A percentile compares a stretch with the other conserved stretches of the same genome.
Evolutionary conservation across 2,797 vertebrate genomes (phyloP).

Genomic region (Molossus molossus): DNA sequence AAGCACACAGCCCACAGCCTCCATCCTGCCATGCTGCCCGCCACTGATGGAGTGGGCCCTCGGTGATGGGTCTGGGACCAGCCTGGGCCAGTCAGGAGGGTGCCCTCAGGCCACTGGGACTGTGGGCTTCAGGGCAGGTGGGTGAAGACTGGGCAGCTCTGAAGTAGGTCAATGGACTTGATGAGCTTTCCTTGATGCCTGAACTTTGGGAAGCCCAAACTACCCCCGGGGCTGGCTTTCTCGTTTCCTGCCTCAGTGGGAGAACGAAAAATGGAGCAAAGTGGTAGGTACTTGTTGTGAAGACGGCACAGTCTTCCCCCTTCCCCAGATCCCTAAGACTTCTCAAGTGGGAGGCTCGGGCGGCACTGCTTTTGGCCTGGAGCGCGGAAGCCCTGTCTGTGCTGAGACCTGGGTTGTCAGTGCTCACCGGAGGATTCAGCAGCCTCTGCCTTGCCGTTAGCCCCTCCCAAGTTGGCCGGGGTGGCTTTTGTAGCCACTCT

Average conservation of each 20-base stretch:
- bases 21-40: slow-evolving; percentile 91
- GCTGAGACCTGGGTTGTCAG: slow-evolving; percentile 54
- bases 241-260: slow-evolving; percentile 71
- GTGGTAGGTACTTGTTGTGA: slow-evolving; percentile 85
- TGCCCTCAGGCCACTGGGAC: neutral
- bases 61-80: slow-evolving; percentile 90
- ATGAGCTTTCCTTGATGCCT: slow-evolving; percentile 68
- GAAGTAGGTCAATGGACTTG: slow-evolving; percentile 59
- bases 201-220: slow-evolving; percentile 72
- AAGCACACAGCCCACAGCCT: slow-evolving; percentile 90
- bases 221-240: slow-evolving; percentile 53
- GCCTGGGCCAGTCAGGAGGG: slow-evolving; percentile 7
- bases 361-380: slow-evolving; percentile 63
- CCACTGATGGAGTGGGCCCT: slow-evolving; percentile 89
- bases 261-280: slow-evolving; percentile 75
- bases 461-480: slow-evolving; percentile 61
- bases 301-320: slow-evolving; percentile 81
- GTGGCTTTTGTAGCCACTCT: slow-evolving; percentile 75
- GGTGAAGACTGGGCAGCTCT: slow-evolving; percentile 42
- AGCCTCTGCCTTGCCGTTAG: slow-evolving; percentile 74
- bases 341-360: slow-evolving; percentile 54
- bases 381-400: slow-evolving; percentile 58
- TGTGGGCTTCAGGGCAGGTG: slow-evolving; percentile 38
- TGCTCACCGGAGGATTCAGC: slow-evolving; percentile 18
- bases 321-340: slow-evolving; percentile 50